phyloP scores from a whole-genome alignment of 2,797 vertebrate species.

The Cossypha polioptera region DNA sequence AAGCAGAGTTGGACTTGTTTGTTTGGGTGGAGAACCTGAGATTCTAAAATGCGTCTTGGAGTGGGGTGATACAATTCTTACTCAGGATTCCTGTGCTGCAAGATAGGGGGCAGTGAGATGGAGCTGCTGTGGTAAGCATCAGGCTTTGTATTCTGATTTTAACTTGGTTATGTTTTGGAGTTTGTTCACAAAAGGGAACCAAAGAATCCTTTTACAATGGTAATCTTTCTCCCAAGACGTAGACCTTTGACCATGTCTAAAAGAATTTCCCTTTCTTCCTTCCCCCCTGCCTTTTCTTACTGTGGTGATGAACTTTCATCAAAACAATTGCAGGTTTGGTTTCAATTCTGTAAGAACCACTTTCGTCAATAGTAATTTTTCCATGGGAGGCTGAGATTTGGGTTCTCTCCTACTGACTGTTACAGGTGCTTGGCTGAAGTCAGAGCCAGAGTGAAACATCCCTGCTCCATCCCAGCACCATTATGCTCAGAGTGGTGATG shows the following conservation, averaged over 20 bases:
- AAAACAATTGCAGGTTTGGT: neutral
- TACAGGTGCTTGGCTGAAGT: neutral
- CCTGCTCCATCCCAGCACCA: neutral
- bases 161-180: neutral
- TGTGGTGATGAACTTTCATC: neutral
- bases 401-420: neutral
- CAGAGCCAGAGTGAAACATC: neutral
- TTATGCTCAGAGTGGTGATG: rapidly evolving
- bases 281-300: neutral
- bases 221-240: neutral
- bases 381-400: neutral
- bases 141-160: neutral
- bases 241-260: neutral
- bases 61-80: neutral
- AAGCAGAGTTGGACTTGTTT: neutral
- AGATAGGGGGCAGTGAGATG: rapidly evolving
- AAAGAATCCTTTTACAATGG: neutral
- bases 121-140: rapidly evolving
- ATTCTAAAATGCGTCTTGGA: neutral
- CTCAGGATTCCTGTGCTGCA: neutral
- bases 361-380: neutral
- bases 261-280: neutral
- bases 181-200: neutral
- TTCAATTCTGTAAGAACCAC: neutral
- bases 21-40: neutral